Evolutionary conservation across 2,113 vertebrate genomes (phyloP).

Genomic region (Erythrocercus mccallii): DNA sequence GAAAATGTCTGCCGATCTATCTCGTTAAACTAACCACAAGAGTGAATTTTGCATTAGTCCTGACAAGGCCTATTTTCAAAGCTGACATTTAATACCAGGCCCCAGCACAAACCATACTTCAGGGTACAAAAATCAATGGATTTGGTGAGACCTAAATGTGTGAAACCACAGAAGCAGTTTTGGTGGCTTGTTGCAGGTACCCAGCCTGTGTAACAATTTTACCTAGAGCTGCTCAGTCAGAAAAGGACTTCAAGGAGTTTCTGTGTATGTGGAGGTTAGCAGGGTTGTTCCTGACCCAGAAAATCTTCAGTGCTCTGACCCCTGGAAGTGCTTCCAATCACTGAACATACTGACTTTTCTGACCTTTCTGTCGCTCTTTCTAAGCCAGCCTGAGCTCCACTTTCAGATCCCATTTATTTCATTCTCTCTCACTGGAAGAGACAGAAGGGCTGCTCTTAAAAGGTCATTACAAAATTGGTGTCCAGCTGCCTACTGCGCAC

Average conservation of each 20-base stretch:
- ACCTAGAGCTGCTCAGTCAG: neutral
- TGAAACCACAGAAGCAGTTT: neutral
- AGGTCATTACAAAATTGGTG: slow-evolving; percentile 16
- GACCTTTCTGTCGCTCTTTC: neutral
- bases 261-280: fast-evolving
- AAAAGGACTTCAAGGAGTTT: neutral
- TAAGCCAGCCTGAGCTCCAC: neutral
- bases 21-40: neutral
- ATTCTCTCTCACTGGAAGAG: slow-evolving; percentile 9
- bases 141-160: neutral
- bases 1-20: neutral
- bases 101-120: neutral
- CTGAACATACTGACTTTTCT: neutral
- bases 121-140: neutral
- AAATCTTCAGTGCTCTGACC: neutral
- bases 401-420: slow-evolving; percentile 15
- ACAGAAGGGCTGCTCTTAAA: slow-evolving; percentile 47
- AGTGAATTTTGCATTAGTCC: slow-evolving; percentile 24
- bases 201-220: neutral
- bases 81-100: slow-evolving; percentile 7
- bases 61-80: slow-evolving; percentile 28
- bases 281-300: neutral
- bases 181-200: neutral
- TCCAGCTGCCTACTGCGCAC: neutral
- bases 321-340: neutral